Evolutionary conservation across 2,888 invertebrate genomes (phyloP).

Genomic region (Limenitis camilla): DNA sequence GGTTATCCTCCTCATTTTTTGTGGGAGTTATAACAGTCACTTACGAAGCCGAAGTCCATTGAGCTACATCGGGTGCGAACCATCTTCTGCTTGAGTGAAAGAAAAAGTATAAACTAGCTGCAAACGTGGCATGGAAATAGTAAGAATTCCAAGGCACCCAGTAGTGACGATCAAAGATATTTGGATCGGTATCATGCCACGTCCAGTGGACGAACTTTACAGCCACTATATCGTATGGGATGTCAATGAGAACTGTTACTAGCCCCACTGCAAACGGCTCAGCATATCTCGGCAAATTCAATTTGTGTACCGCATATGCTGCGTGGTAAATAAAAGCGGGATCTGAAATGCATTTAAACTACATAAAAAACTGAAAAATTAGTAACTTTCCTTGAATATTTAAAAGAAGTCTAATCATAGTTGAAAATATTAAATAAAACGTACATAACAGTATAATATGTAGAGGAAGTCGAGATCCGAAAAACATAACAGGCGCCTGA

Average conservation of each 20-base stretch:
- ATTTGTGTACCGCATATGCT: slow-evolving; percentile 70
- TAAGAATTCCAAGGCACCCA: slow-evolving; percentile 91
- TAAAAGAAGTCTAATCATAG: too few relatives aligned
- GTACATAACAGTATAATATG: slow-evolving; percentile 84
- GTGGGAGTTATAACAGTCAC: background rate
- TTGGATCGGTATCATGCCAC: slow-evolving; percentile 86
- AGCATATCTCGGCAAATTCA: slow-evolving; percentile 73
- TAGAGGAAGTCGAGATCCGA: slow-evolving; percentile 81
- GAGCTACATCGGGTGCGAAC: slow-evolving; percentile 66
- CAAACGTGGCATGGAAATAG: slow-evolving; percentile 85
- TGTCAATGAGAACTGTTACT: slow-evolving; percentile 80
- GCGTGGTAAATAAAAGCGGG: slow-evolving; percentile 77
- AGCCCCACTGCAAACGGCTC: slow-evolving; percentile 81
- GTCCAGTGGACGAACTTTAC: slow-evolving; percentile 88
- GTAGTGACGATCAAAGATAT: slow-evolving; percentile 82
- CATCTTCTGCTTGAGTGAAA: slow-evolving; percentile 76
- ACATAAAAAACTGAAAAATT: background rate
- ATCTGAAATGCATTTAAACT: slow-evolving; percentile 50
- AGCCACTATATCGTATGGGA: slow-evolving; percentile 86
- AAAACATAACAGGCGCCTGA: slow-evolving; percentile 81
- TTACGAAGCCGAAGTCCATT: slow-evolving; percentile 76
- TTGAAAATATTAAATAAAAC: slow-evolving; percentile 41
- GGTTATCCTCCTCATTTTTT: too few relatives aligned
- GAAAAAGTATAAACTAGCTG: slow-evolving; percentile 81
- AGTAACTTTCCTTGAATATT: too few relatives aligned